These are phyloP conservation scores for Pontoporia blainvillei DNA, from an alignment of 2,113 vertebrate species.

Conservation along the genomic window DNA sequence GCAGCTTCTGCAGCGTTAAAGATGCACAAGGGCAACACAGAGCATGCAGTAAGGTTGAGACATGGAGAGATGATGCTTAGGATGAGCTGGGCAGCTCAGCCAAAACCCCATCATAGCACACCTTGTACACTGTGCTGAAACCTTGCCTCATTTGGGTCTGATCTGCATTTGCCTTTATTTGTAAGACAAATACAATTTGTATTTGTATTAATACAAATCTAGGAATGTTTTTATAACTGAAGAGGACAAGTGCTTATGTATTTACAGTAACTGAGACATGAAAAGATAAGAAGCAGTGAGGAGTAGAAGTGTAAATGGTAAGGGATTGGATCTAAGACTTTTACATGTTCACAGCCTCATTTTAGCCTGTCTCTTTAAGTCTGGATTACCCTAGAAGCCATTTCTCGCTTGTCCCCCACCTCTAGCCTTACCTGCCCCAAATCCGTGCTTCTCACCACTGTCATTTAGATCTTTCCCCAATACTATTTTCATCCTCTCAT, in stretches of 20 bases:
- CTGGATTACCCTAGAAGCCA: not conserved
- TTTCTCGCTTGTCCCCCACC: not conserved
- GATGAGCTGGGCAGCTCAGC: not conserved
- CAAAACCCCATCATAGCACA: not conserved
- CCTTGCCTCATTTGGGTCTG: not conserved
- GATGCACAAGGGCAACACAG: not conserved
- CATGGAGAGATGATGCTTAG: not conserved
- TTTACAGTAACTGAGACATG: not conserved
- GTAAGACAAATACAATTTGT: too few species aligned
- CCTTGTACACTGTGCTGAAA: not conserved
- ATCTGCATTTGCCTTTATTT: not conserved
- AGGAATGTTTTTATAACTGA: not conserved
- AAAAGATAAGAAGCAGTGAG: not conserved
- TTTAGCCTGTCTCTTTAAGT: not conserved
- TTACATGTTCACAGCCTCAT: not conserved
- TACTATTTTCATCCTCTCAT: not conserved
- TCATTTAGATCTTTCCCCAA: not conserved
- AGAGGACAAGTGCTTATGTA: not conserved
- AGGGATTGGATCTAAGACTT: not conserved
- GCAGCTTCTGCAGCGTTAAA: not conserved
- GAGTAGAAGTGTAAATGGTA: not conserved
- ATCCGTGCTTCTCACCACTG: too few species aligned
- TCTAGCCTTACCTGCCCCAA: not conserved
- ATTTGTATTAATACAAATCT: not conserved
- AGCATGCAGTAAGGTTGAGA: not conserved